Conservation (phyloP, 2,113 vertebrate genomes). For the Rhinolophus ferrumequinum region DNA sequence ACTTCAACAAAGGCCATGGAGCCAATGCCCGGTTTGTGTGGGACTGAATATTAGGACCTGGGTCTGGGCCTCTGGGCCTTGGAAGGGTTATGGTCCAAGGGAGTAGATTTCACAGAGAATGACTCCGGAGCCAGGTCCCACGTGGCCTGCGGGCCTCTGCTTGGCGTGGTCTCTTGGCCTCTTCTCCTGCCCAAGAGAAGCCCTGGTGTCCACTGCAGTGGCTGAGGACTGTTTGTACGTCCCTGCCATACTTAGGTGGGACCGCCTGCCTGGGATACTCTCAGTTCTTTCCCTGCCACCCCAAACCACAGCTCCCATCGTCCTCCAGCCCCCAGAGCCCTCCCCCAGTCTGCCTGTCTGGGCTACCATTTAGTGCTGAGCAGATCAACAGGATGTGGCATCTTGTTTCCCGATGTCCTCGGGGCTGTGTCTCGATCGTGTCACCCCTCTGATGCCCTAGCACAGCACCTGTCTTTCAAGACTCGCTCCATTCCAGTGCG, state of each 20-base stretch:
- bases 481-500: neutral
- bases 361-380: neutral
- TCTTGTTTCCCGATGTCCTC: neutral
- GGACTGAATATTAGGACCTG: neutral
- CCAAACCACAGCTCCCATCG: neutral
- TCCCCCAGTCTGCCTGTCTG: neutral
- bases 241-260: neutral
- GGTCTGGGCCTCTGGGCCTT: neutral
- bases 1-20: accelerated
- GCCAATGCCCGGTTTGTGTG: neutral
- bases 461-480: neutral
- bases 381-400: neutral
- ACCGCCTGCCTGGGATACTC: neutral
- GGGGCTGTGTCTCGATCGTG: neutral
- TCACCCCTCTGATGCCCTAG: neutral
- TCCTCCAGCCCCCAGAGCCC: neutral
- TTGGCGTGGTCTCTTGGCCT: neutral
- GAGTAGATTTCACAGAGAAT: neutral
- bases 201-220: neutral
- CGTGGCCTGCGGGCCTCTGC: accelerated
- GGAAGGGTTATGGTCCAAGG: neutral
- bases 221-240: neutral
- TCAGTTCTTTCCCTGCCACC: neutral
- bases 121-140: neutral
- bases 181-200: neutral